phyloP scores from a whole-genome alignment of 2,797 vertebrate genomes.

The Anguilla anguilla region DNA sequence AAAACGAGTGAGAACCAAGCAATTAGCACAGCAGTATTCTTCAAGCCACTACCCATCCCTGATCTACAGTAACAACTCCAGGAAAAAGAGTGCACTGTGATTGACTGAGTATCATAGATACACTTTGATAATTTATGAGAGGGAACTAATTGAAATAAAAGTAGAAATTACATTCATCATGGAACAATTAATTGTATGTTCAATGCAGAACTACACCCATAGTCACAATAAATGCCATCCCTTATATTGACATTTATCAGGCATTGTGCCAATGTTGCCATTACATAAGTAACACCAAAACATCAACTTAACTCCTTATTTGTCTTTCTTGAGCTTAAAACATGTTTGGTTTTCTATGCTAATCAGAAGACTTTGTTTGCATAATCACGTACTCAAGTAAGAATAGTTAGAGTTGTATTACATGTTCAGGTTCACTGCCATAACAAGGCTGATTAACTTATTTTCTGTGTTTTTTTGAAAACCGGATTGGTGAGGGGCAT shows the following conservation, averaged over 20 bases:
- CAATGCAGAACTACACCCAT: background rate
- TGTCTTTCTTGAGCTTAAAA: background rate
- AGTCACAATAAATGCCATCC: background rate
- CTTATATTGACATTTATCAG: slow-evolving; percentile 59
- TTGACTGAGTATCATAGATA: background rate
- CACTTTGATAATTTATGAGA: background rate
- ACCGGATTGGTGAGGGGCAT: background rate
- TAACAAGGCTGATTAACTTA: no score
- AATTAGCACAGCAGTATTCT: background rate
- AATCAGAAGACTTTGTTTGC: background rate
- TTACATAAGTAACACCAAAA: slow-evolving; percentile 40
- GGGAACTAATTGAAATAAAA: background rate
- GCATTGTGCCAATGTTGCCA: slow-evolving; percentile 37
- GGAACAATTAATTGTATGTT: background rate
- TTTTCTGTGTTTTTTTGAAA: background rate
- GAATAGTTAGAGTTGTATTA: background rate
- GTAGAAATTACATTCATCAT: background rate
- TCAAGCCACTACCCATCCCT: background rate
- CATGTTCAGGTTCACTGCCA: no score
- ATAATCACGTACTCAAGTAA: background rate
- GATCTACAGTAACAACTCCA: background rate
- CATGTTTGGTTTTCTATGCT: background rate
- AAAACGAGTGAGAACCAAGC: background rate
- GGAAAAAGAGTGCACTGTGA: no score
- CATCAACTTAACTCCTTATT: background rate